Evolutionary conservation across 1,140 invertebrate species (phyloP).

Genomic region (Wiebesia pumilae): DNA sequence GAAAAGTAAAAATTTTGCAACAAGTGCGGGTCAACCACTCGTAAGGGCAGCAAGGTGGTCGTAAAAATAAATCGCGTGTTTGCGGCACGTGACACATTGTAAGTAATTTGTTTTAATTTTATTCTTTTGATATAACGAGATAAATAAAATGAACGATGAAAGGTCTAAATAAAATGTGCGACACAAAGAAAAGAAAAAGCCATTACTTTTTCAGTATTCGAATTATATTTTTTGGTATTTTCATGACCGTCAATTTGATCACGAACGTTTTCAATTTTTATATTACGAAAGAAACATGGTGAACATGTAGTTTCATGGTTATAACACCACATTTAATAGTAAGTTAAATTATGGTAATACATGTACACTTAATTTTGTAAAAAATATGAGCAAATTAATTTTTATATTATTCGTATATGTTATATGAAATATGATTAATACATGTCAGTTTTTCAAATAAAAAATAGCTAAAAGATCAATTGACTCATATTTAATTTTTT

Average conservation of each 20-base stretch:
- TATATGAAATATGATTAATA: too few species aligned
- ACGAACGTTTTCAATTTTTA: background rate
- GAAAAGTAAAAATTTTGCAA: slow-evolving; percentile 1
- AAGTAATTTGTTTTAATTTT: slow-evolving; percentile 6
- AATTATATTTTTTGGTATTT: background rate
- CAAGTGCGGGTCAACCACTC: too few species aligned
- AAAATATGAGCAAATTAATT: too few species aligned
- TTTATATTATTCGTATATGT: too few species aligned
- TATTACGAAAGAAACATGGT: too few species aligned
- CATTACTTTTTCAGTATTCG: background rate
- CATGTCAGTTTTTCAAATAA: too few species aligned
- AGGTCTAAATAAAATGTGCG: slow-evolving; percentile 22
- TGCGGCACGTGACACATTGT: background rate
- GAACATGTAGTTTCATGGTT: too few species aligned
- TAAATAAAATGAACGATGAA: slow-evolving; percentile 6
- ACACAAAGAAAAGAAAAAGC: background rate
- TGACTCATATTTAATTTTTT: too few species aligned
- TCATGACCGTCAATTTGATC: background rate
- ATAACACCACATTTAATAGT: too few species aligned
- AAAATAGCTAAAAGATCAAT: too few species aligned
- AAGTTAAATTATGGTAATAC: too few species aligned
- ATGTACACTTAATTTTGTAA: too few species aligned
- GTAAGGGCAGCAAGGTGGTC: background rate
- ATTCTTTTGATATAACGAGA: background rate
- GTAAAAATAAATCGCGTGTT: background rate